Evolutionary conservation across 2,888 invertebrate species (phyloP).

Genomic region (Ischnus inquisitorius): DNA sequence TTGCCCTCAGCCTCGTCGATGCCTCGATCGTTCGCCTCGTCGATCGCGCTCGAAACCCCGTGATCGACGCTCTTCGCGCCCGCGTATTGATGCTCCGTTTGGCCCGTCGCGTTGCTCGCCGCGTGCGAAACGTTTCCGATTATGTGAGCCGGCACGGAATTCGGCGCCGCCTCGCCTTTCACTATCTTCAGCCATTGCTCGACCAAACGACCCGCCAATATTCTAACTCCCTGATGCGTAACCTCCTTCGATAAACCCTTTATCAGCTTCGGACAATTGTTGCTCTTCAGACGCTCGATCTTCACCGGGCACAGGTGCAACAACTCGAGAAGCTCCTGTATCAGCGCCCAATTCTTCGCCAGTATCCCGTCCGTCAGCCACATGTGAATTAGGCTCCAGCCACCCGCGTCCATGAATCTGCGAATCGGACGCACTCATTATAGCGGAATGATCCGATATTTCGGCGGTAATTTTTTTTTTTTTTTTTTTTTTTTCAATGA

Average conservation of each 20-base stretch:
- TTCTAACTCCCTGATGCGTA: constrained; percentile 92
- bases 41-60: neutral
- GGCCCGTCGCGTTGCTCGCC: constrained; percentile 12
- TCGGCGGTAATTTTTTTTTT: constrained; percentile 1
- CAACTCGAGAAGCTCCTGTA: constrained; percentile 94
- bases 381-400: constrained; percentile 95
- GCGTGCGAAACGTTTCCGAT: constrained; percentile 29
- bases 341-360: constrained; percentile 94
- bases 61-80: neutral
- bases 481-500: constrained; percentile 3
- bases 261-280: constrained; percentile 96
- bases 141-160: constrained; percentile 83
- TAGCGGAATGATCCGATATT: neutral
- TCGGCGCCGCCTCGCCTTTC: constrained; percentile 90
- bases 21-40: neutral
- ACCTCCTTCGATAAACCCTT: constrained; percentile 94
- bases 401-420: constrained; percentile 95
- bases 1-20: neutral
- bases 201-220: constrained; percentile 92
- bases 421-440: constrained; percentile 16
- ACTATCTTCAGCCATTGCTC: constrained; percentile 96
- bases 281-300: constrained; percentile 95
- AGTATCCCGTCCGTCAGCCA: constrained; percentile 96
- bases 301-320: constrained; percentile 95
- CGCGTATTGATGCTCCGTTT: constrained; percentile 41